phyloP scores from a whole-genome alignment of 37 sponge, comb jelly and placozoan genomes.

The Beroe forskalii region DNA sequence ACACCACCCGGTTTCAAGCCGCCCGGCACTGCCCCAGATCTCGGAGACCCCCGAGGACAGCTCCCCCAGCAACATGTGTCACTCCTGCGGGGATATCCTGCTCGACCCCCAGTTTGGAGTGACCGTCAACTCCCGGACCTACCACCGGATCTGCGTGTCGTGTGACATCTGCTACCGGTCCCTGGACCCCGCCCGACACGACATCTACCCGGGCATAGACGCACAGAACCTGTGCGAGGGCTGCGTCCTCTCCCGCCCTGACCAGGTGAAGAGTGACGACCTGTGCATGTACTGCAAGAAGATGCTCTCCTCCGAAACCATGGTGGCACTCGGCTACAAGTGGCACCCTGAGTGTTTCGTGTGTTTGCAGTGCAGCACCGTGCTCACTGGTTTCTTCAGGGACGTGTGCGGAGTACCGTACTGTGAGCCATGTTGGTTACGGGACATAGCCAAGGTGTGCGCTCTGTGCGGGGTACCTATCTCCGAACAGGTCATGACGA shows the following conservation, averaged over 20 bases:
- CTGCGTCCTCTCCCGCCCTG: not conserved
- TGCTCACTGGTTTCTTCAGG: not conserved
- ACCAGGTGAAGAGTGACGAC: not conserved
- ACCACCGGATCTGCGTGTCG: not conserved
- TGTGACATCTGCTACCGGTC: not conserved
- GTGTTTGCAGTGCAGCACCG: not conserved
- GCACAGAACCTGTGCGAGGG: not conserved
- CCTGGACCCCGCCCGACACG: conserved; percentile 3
- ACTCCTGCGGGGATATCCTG: too few relatives aligned
- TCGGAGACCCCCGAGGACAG: too few relatives aligned
- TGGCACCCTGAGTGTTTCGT: conserved; percentile 57
- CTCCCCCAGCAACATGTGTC: too few relatives aligned
- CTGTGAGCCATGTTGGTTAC: conserved; percentile 31
- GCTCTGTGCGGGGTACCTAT: not conserved
- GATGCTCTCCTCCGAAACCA: not conserved
- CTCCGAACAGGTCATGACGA: conserved; percentile 28
- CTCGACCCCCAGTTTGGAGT: too few relatives aligned
- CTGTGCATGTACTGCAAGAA: conserved; percentile 51
- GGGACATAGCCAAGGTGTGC: not conserved
- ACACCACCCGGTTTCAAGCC: too few relatives aligned
- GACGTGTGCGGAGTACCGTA: not conserved
- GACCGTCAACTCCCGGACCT: not conserved
- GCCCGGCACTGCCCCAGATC: too few relatives aligned
- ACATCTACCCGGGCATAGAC: not conserved
- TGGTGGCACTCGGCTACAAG: conserved; percentile 12